A percentile compares a stretch with the other conserved stretches of the same genome.
Conservation (phyloP, 2,797 vertebrate species). For the Microcaecilia unicolor region DNA sequence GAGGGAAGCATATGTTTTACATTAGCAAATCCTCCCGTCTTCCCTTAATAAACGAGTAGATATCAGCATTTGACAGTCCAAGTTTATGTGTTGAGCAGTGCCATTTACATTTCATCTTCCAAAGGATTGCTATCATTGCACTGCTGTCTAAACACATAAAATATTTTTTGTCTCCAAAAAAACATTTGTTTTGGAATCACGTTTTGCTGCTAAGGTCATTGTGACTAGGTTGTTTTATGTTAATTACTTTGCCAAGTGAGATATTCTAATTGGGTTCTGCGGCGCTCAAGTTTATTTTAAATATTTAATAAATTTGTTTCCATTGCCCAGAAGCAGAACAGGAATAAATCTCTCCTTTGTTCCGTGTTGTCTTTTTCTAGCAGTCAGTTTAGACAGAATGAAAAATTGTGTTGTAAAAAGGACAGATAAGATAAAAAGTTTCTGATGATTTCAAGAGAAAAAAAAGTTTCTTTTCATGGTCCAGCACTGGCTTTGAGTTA, state of each 20-base stretch:
- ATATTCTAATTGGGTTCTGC: conserved; percentile 41
- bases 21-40: no score
- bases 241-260: conserved; percentile 46
- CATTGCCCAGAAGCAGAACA: conserved; percentile 34
- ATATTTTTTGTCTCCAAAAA: conserved; percentile 11
- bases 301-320: conserved; percentile 32
- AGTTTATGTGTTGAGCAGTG: conserved; percentile 21
- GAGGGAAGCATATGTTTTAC: conserved; percentile 32
- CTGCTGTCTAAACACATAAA: conserved; percentile 14
- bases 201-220: conserved; percentile 37
- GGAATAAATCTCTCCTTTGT: conserved; percentile 32
- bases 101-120: conserved; percentile 8
- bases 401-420: conserved; percentile 17
- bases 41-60: no score
- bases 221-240: conserved; percentile 51
- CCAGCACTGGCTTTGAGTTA: no score
- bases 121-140: conserved; percentile 18
- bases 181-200: conserved; percentile 34
- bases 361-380: conserved; percentile 14
- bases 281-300: conserved; percentile 39
- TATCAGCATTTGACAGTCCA: conserved; percentile 13
- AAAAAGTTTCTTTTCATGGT: no score
- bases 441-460: conserved; percentile 35
- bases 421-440: conserved; percentile 30
- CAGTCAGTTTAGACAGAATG: conserved; percentile 21